Base-by-base conservation (phyloP, 1,140 invertebrate genomes). In the Drosophila tani region DNA sequence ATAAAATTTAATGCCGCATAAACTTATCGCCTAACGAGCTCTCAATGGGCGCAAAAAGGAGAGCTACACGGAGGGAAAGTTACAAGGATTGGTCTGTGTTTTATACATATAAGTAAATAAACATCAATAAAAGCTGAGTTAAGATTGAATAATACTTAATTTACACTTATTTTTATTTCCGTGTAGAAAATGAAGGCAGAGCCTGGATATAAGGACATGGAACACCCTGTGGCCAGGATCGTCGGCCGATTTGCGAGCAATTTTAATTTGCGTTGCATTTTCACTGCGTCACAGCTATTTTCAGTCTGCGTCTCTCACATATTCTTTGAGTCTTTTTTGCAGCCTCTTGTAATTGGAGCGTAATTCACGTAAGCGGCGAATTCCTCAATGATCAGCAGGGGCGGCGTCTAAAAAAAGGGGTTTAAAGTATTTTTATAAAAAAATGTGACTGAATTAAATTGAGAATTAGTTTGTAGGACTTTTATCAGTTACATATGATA, bases 1-100 rank as follows among this genome's bases (percentile, higher is more conserved):
- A 91, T 90, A 86, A 90, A 90, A 91, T 86, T 90, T 90, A 91
- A 90, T 90, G 85, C 85, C 79, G 85, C 85, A 88, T 88, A 90
- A 88, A 88, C 78, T 90, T 85, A 85, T 88, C 78, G 85, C 82
- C 85, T 90, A 88, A 88, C 85, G 85, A 88, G 78, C 85, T 47
- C 85, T 53, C 70, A 81, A 84, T 71, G 74, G 56, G 53, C 66
- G 67, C 77, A 69, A 71, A 76, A 58, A 51, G 63, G 24, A 66
- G 66, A 47, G 41, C 47, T 38, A 41, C 21, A 57, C 47, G 14
- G 8, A 9, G 35, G 38, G 24, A 40, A 40, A 24, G 14, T 56
- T 3, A 15, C 35, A n/a, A 1, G 8, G 15, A 40, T n/a, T n/a
- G 19, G 11, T 38, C 3, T 6, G n/a, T n/a, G n/a, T n/a, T n/a